Conservation (phyloP, 2,888 invertebrate species). For the Xestia xanthographa region DNA sequence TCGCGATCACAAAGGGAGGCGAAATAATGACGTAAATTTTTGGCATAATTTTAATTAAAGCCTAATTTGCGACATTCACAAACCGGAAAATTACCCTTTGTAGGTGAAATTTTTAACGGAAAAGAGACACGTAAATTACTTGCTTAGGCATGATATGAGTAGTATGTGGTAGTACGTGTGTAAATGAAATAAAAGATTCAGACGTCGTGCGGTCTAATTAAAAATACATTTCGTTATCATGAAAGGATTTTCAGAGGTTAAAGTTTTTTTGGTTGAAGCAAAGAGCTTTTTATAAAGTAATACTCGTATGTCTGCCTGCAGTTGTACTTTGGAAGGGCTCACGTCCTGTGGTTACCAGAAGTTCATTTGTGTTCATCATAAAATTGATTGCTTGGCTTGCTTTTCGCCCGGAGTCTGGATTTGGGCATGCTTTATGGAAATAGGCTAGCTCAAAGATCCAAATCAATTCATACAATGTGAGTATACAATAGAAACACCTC, state of each 20-base stretch:
- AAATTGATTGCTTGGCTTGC: not conserved
- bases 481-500: not conserved
- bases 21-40: conserved; percentile 84
- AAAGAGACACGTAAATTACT: conserved; percentile 67
- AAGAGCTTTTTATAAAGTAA: not conserved
- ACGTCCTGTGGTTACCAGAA: not conserved
- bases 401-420: not conserved
- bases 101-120: conserved; percentile 69
- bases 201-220: conserved; percentile 34
- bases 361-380: not conserved
- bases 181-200: conserved; percentile 26
- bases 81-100: conserved; percentile 79
- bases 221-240: conserved; percentile 27
- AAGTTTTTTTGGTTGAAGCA: not conserved
- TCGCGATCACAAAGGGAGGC: conserved; percentile 82
- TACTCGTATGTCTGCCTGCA: not conserved
- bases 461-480: not conserved
- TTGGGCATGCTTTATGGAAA: not conserved
- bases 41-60: conserved; percentile 87
- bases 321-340: not conserved
- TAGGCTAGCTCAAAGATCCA: not conserved
- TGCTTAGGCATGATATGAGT: conserved; percentile 32
- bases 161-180: conserved; percentile 8
- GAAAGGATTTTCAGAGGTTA: conserved; percentile 12
- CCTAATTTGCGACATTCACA: conserved; percentile 83